phyloP scores from a whole-genome alignment of 2,797 vertebrate species.

The Dendrocincla fuliginosa region DNA sequence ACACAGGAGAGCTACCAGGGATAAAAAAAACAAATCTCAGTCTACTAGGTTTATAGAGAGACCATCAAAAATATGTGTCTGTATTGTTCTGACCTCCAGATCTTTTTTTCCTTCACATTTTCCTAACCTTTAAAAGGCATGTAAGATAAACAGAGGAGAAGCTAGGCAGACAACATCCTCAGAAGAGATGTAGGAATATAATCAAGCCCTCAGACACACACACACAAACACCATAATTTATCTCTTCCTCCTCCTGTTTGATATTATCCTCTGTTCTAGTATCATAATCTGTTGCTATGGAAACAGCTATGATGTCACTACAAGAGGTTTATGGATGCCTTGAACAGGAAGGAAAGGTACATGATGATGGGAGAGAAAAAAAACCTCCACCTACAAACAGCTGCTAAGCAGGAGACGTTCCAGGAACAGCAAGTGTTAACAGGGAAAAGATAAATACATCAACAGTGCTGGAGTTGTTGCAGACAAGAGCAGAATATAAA shows the following conservation, averaged over 20 bases:
- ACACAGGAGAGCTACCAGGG: neutral
- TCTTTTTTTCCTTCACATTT: neutral
- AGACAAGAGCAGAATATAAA: constrained; percentile 54
- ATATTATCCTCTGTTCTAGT: constrained; percentile 71
- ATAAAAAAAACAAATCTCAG: neutral
- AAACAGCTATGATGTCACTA: constrained; percentile 73
- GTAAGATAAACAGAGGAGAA: constrained; percentile 54
- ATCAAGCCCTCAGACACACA: constrained; percentile 54
- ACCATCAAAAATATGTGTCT: neutral
- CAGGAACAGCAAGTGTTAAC: constrained; percentile 46
- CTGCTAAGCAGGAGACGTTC: constrained; percentile 42
- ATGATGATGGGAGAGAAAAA: constrained; percentile 26
- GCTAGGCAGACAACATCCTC: constrained; percentile 41
- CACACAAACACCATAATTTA: constrained; percentile 69
- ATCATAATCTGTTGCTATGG: constrained; percentile 75
- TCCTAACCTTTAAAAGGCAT: constrained; percentile 56
- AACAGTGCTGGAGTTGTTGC: neutral
- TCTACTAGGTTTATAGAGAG: constrained; percentile 18
- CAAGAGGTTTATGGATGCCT: constrained; percentile 66
- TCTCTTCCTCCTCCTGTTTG: constrained; percentile 70
- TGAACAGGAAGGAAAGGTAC: constrained; percentile 67
- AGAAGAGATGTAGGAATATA: constrained; percentile 60
- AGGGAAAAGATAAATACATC: constrained; percentile 27
- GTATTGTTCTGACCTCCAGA: constrained; percentile 31
- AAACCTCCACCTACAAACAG: constrained; percentile 8